Evolutionary conservation across 2,888 invertebrate genomes (phyloP).

Genomic region (Clusia tigrina): DNA sequence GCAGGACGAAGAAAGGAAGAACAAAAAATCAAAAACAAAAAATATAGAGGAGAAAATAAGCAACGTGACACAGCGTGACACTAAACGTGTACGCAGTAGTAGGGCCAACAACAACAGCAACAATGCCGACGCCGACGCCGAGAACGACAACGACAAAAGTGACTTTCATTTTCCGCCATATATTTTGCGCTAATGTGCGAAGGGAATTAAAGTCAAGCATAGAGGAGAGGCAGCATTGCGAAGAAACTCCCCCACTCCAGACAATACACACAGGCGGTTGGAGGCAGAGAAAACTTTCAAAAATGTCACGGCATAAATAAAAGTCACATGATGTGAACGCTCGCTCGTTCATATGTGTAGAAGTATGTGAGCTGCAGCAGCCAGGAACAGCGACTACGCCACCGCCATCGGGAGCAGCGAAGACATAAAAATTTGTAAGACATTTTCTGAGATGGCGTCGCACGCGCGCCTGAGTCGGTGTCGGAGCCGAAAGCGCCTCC

Average conservation of each 20-base stretch:
- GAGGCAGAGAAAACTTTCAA: neutral
- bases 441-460: constrained; percentile 15
- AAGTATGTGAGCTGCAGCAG: constrained; percentile 1
- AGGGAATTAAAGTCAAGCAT: constrained; percentile 35
- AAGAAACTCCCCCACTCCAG: neutral
- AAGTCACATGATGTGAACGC: neutral
- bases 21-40: neutral
- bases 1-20: neutral
- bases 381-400: neutral
- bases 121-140: constrained; percentile 12
- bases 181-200: constrained; percentile 38
- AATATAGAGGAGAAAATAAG: constrained; percentile 31
- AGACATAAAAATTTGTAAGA: constrained; percentile 18
- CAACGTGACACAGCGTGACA: constrained; percentile 54
- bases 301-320: constrained; percentile 12
- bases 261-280: neutral
- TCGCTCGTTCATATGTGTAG: constrained; percentile 9
- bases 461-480: neutral
- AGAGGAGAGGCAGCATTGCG: neutral
- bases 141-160: constrained; percentile 20
- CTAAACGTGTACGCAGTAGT: constrained; percentile 37
- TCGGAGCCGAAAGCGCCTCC: neutral
- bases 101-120: neutral
- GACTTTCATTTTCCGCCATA: constrained; percentile 40
- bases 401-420: neutral